Percentiles rank a stretch among this genome's conserved stretches.
Conservation (phyloP, 1,140 invertebrate species). For the Cephus cinctus region DNA sequence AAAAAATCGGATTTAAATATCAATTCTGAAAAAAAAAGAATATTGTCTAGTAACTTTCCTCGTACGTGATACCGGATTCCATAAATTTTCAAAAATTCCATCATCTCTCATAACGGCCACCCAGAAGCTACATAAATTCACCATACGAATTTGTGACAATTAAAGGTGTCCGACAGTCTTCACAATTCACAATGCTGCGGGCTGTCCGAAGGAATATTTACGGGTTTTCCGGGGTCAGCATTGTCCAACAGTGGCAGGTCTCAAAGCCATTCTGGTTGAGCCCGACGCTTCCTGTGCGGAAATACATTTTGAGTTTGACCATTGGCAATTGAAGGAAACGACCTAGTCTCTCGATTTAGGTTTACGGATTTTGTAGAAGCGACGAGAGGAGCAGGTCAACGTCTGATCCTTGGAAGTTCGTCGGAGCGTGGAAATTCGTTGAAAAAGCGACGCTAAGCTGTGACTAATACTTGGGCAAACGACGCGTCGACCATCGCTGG, state of each 20-base stretch:
- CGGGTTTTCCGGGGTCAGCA: conserved; percentile 2
- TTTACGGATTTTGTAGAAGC: background rate
- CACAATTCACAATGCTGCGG: conserved; percentile 8
- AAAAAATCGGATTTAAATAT: too few species aligned
- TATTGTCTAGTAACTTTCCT: too few species aligned
- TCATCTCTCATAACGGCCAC: too few species aligned
- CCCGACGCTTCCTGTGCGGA: background rate
- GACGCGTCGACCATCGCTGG: conserved; percentile 14
- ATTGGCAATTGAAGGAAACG: background rate
- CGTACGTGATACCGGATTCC: too few species aligned
- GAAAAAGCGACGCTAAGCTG: conserved; percentile 18
- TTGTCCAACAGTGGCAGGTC: background rate
- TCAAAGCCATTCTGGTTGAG: background rate
- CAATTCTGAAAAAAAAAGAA: too few species aligned
- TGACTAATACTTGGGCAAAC: conserved; percentile 20
- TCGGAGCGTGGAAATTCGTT: conserved; percentile 21
- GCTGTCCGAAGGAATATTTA: conserved; percentile 14
- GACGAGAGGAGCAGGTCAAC: conserved; percentile 1
- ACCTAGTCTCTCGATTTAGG: background rate
- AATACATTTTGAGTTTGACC: background rate
- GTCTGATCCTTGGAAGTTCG: conserved; percentile 2
- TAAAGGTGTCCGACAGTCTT: too few species aligned
- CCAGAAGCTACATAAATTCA: conserved; percentile 11
- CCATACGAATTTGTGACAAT: conserved; percentile 4
- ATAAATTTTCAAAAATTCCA: too few species aligned